Base-by-base conservation (phyloP, 2,797 vertebrate species). In the Gastrophryne carolinensis region DNA sequence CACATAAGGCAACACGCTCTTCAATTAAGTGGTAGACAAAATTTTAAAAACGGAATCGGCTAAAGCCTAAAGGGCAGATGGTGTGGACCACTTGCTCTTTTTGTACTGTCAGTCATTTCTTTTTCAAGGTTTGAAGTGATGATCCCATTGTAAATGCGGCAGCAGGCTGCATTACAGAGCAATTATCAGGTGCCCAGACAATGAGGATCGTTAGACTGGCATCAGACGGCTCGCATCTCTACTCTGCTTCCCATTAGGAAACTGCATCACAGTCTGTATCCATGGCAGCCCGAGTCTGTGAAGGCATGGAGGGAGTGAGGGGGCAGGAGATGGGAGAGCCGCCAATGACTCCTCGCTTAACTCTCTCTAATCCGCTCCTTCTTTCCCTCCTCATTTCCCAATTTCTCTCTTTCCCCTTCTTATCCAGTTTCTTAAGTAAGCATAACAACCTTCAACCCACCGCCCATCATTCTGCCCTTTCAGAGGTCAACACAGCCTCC, bases 221-320 rank as follows among this genome's bases (percentile, higher is more conserved):
- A 73, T 65, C 61, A 76, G 44, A 19, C 32, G 54, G 30, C 47
- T 30, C 66, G 49, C 65, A 61, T 67, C 37, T 66, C 41, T 19
- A 50, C 34, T 34, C 64, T 23, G 53, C 73, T 49, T 69, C 73
- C 73, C 41, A 49, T 54, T 54, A 71, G 5, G 9, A 47, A 71
- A 49, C 49, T 47, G 61, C 74, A 77, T 77, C 64, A 71, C 74
- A 56, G 74, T 71, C 74, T 77, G 74, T 71, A 77, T 77, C 66
- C 29, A 77, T 62, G 50, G 64, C 74, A 77, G 57, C 66, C 27
- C 3, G 4, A 70, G 74, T 63, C 66, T 77, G 74, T 70, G 24
- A 70, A 29, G 58, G 49, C 58, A 77, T 50, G 26, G 66, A 62
- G 65, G 21, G 41, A 41, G 63, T 24, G 71, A 54, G 50, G 56